Evolutionary conservation across 2,888 invertebrate genomes (phyloP), one percentile per base, ranked within the genome.

Genomic region (Lithodes maja): DNA sequence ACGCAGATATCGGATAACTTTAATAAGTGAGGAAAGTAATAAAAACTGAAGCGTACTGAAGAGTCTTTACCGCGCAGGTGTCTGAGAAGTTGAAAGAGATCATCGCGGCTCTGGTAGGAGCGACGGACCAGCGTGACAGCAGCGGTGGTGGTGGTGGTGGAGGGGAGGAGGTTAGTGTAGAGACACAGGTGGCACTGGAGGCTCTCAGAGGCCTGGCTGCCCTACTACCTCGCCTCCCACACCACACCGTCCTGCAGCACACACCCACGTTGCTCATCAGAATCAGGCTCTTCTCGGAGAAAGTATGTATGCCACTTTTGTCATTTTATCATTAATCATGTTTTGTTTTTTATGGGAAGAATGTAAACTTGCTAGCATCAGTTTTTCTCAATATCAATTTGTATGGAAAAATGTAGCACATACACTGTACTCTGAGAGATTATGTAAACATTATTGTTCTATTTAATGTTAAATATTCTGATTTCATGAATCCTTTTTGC

Each of bases 61-160:
- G 33, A 15, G 33, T 33, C 33, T 33, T 33, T 3, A 75, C 49
- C 49, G 7, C 52, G 52, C 80, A 91, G 91, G 86, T 91, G 17
- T 85, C 86, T 12, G 91, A 91, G 50, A 90, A 90, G 53, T 80
- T 91, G 61, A 85, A 81, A 5, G 91, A 91, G 77, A 89, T 91
- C n/a, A 88, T 91, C 0, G 84, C 90, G 0, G 91, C 91, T n/a
- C 86, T 91, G 69, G 91, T 91, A 17, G 90, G 90, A n/a, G 87
- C 90, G 9, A 91, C 91, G 12, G 91, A 91, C 75, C 89, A 88
- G 17, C 78, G 91, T n/a, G 91, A 91, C n/a, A 87, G 85, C 49
- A 71, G 87, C 7, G 71, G 80, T 49, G 33, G 91, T n/a, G 91
- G 90, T 12, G 85, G 85, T 33, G 68, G 87, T 3, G 71, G 80